These are phyloP conservation scores for Biston stratarius DNA, from an alignment of 2,888 invertebrate species.

Conservation along the genomic window DNA sequence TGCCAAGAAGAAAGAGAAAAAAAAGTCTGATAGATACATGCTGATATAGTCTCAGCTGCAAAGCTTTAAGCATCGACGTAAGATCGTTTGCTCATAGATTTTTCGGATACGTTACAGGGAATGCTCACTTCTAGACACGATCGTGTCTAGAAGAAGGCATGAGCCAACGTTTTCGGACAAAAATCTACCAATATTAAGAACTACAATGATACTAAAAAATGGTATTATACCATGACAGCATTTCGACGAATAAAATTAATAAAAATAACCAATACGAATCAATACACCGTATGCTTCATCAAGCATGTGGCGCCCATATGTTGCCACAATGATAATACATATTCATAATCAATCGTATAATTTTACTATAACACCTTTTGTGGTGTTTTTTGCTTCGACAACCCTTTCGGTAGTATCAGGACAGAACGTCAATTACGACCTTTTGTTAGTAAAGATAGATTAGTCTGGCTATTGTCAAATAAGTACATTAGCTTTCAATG, in stretches of 20 bases:
- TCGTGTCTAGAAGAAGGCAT: too few species aligned
- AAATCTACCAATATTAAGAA: too few species aligned
- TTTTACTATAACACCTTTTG: slow-evolving; percentile 73
- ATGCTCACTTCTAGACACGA: too few species aligned
- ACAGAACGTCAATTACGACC: slow-evolving; percentile 68
- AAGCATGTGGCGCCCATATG: slow-evolving; percentile 79
- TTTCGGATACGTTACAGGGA: too few species aligned
- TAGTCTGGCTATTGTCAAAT: slow-evolving; percentile 44
- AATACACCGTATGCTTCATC: slow-evolving; percentile 73
- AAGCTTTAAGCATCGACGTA: too few species aligned
- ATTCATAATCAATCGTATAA: slow-evolving; percentile 64
- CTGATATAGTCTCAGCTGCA: too few species aligned
- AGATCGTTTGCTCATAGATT: too few species aligned
- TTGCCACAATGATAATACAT: slow-evolving; percentile 66
- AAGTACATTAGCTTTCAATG: slow-evolving; percentile 35
- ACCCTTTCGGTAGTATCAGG: slow-evolving; percentile 73
- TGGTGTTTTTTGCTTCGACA: slow-evolving; percentile 59
- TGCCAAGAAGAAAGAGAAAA: too few species aligned
- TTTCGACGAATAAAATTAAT: slow-evolving; percentile 30
- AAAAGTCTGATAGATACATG: too few species aligned
- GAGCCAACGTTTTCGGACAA: too few species aligned
- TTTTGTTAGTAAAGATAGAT: slow-evolving; percentile 61
- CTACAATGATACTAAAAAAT: neutral
- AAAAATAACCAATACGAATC: slow-evolving; percentile 57
- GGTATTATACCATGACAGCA: neutral